Conservation (phyloP, 2,888 invertebrate genomes). For the Agriopis marginaria region DNA sequence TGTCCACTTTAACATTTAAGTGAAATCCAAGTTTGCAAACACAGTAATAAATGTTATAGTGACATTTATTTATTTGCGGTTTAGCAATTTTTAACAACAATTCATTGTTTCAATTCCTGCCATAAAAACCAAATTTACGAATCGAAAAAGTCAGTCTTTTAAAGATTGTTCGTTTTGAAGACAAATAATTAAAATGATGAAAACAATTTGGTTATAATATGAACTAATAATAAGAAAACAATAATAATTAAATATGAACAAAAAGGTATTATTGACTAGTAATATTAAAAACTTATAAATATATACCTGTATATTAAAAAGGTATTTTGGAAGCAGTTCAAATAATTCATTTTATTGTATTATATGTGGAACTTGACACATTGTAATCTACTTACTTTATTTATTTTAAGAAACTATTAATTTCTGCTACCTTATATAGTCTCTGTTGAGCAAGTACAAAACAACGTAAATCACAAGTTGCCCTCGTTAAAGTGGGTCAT, state of each 20-base stretch:
- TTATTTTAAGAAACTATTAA: constrained; percentile 45
- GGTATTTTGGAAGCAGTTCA: constrained; percentile 22
- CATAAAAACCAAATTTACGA: constrained; percentile 11
- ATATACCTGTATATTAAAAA: not conserved
- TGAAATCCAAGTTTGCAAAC: no score
- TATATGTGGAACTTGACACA: constrained; percentile 4
- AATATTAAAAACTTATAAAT: no score
- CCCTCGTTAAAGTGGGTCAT: not conserved
- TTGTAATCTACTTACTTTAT: constrained; percentile 33
- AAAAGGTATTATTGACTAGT: no score
- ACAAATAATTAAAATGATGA: constrained; percentile 15
- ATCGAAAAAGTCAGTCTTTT: constrained; percentile 44
- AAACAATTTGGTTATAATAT: not conserved
- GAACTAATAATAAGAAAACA: no score
- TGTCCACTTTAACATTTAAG: no score
- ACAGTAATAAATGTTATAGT: no score
- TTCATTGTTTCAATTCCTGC: constrained; percentile 6
- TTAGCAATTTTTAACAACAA: not conserved
- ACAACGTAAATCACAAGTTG: constrained; percentile 15
- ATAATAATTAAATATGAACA: no score
- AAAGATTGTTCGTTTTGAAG: constrained; percentile 33
- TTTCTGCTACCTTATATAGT: constrained; percentile 52
- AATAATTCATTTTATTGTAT: constrained; percentile 14
- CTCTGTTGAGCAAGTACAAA: constrained; percentile 72
- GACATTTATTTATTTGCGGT: not conserved